A percentile compares a stretch with the other conserved stretches of the same genome.
Evolutionary conservation across 1,140 invertebrate genomes (phyloP).

Genomic region (Formica exsecta): DNA sequence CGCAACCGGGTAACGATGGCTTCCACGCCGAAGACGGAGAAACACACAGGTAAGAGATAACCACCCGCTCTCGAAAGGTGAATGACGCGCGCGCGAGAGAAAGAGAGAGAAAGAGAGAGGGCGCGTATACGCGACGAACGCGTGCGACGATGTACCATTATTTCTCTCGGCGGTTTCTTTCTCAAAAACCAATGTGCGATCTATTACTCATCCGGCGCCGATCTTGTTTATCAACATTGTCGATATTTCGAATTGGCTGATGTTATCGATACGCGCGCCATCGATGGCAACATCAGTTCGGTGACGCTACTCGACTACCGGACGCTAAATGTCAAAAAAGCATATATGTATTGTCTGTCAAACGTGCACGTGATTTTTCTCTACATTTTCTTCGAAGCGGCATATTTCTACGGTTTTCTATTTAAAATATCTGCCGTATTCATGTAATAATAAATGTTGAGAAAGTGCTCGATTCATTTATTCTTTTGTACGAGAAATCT

Average conservation of each 20-base stretch:
- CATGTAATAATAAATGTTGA: neutral
- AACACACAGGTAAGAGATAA: conserved; percentile 82
- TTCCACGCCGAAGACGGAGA: conserved; percentile 85
- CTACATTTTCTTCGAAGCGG: neutral
- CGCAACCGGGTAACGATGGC: conserved; percentile 79
- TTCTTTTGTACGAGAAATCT: neutral
- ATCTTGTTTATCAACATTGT: neutral
- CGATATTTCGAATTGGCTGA: neutral
- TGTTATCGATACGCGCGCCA: neutral
- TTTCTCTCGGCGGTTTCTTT: neutral
- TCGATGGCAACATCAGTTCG: conserved; percentile 10
- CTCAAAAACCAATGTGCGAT: neutral
- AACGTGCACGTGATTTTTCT: conserved; percentile 38
- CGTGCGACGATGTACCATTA: conserved; percentile 19
- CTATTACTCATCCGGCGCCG: neutral
- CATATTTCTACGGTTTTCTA: neutral
- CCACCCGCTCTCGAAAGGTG: neutral
- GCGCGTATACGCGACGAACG: conserved; percentile 12
- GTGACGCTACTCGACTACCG: conserved; percentile 77
- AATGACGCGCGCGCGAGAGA: neutral
- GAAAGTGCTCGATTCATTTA: neutral
- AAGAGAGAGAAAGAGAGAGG: conserved; percentile 3
- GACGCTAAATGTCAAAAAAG: conserved; percentile 82
- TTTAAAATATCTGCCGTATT: neutral
- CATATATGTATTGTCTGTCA: conserved; percentile 71